Evolutionary conservation across 2,888 invertebrate species (phyloP), one percentile per base, ranked within the genome.

Genomic region (Eristalinus aeneus): DNA sequence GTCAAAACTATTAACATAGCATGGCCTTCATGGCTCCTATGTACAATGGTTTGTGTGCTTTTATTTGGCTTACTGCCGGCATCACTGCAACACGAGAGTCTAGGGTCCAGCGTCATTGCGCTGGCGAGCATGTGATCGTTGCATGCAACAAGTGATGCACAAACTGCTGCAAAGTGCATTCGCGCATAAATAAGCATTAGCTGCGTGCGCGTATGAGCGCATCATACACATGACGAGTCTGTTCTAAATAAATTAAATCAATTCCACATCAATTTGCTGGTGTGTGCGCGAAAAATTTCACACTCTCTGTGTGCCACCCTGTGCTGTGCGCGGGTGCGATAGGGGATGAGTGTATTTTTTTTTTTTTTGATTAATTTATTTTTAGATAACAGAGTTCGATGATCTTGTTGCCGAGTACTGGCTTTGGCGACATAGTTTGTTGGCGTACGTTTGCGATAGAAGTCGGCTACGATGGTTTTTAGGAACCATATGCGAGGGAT

Each of bases 1-100:
- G 64, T 74, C 83, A 65, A 73, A 78, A 67, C 58, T 46, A 71
- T 84, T 79, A 69, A 61, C 71, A 75, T 58, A 34, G 60, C 46
- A 20, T 60, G 84, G 84, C 84, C 84, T 76, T 80, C 84, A 53
- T 34, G 71, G 64, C 67, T 72, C 54, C 69, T 85, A 39, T 16
- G 5, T 5, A 27, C 27, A n/a, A n/a, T 39, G 39, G 39, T 39
- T 9, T 1, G 12, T 39, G 39, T 39, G 46, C 16, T 67, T 79
- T 46, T 75, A 75, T 63, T 75, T 78, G 84, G 84, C 12, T 56
- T 63, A 39, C 10, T 71, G 73, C 39, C 79, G 63, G 34, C 58
- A 56, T 16, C 32, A 16, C 4, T 58, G 46, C 23, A 58, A 46
- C 22, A 16, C 67, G 27, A 16, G 46, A 8, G 8, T 46, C 46